Base-by-base conservation (phyloP, 2,888 invertebrate genomes). In the Polydrusus pterygomalis region DNA sequence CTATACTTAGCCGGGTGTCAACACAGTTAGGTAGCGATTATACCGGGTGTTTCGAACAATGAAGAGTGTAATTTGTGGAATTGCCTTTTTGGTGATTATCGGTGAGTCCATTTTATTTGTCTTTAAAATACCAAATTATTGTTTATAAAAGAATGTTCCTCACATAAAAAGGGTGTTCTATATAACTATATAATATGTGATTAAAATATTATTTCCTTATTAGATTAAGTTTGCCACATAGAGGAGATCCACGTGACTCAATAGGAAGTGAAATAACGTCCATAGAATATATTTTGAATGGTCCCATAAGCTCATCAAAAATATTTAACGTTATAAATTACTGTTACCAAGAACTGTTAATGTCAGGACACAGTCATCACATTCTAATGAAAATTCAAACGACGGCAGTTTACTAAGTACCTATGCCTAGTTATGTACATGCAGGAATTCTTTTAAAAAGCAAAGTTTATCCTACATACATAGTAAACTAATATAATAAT, bases 21-120 rank as follows among this genome's bases (percentile, higher is more conserved):
- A 15, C 25, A 49, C 56, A 60, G 70, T 70, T 70, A 49, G n/a
- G 11, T 47, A 73, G n/a, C 47, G 65, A 38, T 34, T 70, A 75
- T 75, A 75, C 70, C 70, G 70, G 65, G 64, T 60, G 70, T 18
- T 38, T 20, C 11, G 2, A 74, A 64, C 17, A n/a, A 77, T 77
- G 73, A 70, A 43, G 56, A 69, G 69, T 63, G 69, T 20, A 3
- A 13, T 63, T 69, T 49, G 68, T 69, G 77, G 73, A 64, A n/a
- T 77, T 30, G 73, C 64, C 20, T 49, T 77, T 38, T 34, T 77
- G 56, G 73, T 69, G 13, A 30, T 68, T 40, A 7, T 77, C 11
- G 72, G 77, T 77, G 69, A 77, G 77, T 73, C n/a, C n/a, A 7
- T 1, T 43, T 43, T 43, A n/a, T 25, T 25, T 3, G 25, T n/a